Conservation (phyloP, 2,888 invertebrate species). For the Synanthedon formicaeformis region DNA sequence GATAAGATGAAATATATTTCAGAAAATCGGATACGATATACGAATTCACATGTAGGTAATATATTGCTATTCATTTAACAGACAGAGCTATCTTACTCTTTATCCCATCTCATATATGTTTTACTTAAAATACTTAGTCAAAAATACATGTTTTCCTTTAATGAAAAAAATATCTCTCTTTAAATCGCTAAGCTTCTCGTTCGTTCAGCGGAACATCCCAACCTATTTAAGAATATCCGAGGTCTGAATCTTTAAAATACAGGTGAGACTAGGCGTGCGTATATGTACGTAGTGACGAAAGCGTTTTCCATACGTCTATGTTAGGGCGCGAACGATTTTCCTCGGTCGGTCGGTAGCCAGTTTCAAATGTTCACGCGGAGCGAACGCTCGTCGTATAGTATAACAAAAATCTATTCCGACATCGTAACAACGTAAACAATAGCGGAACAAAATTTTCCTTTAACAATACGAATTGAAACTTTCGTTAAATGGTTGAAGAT, state of each 20-base stretch:
- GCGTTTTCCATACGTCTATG: conserved; percentile 41
- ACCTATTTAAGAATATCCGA: too few species aligned
- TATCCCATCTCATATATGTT: too few species aligned
- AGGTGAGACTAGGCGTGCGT: not conserved
- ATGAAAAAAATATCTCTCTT: too few species aligned
- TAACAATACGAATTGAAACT: not conserved
- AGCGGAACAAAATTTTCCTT: conserved; percentile 7
- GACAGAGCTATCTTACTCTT: too few species aligned
- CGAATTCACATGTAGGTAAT: too few species aligned
- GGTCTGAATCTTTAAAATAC: not conserved
- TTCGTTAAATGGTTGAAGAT: not conserved
- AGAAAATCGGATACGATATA: too few species aligned
- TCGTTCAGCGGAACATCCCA: too few species aligned
- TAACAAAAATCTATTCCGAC: conserved; percentile 7
- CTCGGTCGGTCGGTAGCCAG: conserved; percentile 13
- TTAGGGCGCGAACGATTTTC: conserved; percentile 33
- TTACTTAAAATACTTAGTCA: too few species aligned
- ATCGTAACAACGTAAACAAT: conserved; percentile 38
- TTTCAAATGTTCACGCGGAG: conserved; percentile 13
- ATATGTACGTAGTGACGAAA: conserved; percentile 27
- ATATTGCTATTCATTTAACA: too few species aligned
- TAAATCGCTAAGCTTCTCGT: too few species aligned
- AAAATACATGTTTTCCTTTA: too few species aligned
- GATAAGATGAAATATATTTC: too few species aligned
- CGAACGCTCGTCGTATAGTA: conserved; percentile 18